A percentile compares a stretch with the other conserved stretches of the same genome.
phyloP scores from a whole-genome alignment of 2,888 invertebrate species.

The Magallana nippona region DNA sequence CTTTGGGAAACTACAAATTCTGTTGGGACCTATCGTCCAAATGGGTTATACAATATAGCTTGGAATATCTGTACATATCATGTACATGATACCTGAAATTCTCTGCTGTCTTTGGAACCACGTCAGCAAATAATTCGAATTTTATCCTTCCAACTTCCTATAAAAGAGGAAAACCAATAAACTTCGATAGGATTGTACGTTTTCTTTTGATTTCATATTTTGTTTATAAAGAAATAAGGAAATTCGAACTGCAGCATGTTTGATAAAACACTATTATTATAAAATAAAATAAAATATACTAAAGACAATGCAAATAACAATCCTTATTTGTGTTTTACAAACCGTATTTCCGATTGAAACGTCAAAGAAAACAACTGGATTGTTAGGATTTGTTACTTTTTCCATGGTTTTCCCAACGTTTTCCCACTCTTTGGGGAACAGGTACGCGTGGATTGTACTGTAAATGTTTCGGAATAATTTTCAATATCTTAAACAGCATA shows the following conservation, averaged over 20 bases:
- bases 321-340: conserved; percentile 59
- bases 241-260: not conserved
- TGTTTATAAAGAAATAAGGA: not conserved
- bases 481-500: too few relatives aligned
- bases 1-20: too few relatives aligned
- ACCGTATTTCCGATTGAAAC: conserved; percentile 96
- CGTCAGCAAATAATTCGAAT: conserved; percentile 97
- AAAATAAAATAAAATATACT: not conserved
- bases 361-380: conserved; percentile 99
- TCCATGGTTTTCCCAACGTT: not conserved
- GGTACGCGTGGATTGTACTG: not conserved
- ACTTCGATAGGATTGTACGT: not conserved
- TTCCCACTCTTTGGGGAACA: not conserved
- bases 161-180: conserved; percentile 49
- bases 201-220: not conserved
- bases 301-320: too few relatives aligned
- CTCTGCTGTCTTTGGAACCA: conserved; percentile 97
- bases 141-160: conserved; percentile 98
- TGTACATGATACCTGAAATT: conserved; percentile 85
- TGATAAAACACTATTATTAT: not conserved
- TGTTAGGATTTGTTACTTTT: conserved; percentile 82
- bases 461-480: not conserved
- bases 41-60: too few relatives aligned
- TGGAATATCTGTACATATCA: not conserved
- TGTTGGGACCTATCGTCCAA: too few relatives aligned